phyloP scores from a whole-genome alignment of 2,797 vertebrate genomes.

The Pelodytes ibericus region DNA sequence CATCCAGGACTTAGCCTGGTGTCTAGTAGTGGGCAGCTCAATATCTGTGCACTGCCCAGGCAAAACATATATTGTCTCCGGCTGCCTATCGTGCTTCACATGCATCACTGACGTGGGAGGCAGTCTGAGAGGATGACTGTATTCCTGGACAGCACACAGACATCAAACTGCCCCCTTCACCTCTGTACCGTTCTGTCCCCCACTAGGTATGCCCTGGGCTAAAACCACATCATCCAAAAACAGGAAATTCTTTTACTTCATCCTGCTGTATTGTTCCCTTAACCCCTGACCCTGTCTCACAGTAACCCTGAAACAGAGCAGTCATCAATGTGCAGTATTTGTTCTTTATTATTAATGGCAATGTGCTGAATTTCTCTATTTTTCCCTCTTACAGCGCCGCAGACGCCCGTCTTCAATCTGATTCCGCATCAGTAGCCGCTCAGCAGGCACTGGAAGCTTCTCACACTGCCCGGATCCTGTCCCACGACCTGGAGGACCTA shows the following conservation, averaged over 20 bases:
- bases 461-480: conserved; percentile 68
- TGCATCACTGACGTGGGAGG: too few relatives aligned
- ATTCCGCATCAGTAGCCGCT: conserved; percentile 64
- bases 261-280: neutral
- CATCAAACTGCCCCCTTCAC: too few relatives aligned
- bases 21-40: too few relatives aligned
- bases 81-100: too few relatives aligned
- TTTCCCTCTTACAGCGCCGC: conserved; percentile 64
- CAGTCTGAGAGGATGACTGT: too few relatives aligned
- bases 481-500: conserved; percentile 70
- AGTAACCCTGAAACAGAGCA: neutral
- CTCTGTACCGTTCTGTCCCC: too few relatives aligned
- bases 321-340: neutral
- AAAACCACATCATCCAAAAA: neutral
- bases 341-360: neutral
- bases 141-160: too few relatives aligned
- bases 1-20: too few relatives aligned
- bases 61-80: too few relatives aligned
- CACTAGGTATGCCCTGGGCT: too few relatives aligned
- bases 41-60: too few relatives aligned
- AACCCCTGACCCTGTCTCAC: neutral
- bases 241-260: neutral
- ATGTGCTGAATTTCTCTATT: conserved; percentile 7
- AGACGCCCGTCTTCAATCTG: conserved; percentile 69
- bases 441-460: conserved; percentile 71